Conservation (phyloP, 37 sponge, comb jelly and placozoan species). For the Cladorhizidae sp. region DNA sequence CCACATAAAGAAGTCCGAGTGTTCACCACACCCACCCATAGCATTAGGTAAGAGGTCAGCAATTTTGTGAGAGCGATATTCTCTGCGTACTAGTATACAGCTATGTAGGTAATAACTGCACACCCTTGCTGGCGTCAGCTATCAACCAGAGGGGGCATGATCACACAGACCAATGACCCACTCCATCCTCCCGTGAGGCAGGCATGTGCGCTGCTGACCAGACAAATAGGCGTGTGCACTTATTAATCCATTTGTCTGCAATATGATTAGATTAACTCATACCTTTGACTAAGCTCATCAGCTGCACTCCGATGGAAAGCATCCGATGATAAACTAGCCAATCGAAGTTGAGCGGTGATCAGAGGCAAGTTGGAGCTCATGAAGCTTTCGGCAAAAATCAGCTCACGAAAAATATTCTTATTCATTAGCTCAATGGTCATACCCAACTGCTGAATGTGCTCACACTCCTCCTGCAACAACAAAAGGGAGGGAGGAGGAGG, state of each 20-base stretch:
- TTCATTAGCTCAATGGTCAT: slow-evolving; percentile 85
- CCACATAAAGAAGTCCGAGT: too few species aligned
- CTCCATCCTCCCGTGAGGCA: too few species aligned
- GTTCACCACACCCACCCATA: too few species aligned
- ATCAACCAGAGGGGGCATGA: neutral
- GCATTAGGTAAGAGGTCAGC: too few species aligned
- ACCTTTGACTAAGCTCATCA: slow-evolving; percentile 66
- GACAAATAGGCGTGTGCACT: neutral
- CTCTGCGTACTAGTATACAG: too few species aligned
- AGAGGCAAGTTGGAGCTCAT: slow-evolving; percentile 84
- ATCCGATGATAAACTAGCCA: slow-evolving; percentile 74
- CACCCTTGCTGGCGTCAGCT: too few species aligned
- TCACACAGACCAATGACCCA: too few species aligned
- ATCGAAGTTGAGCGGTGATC: slow-evolving; percentile 76
- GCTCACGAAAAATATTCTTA: slow-evolving; percentile 87
- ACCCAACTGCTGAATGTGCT: slow-evolving; percentile 58
- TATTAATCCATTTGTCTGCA: too few species aligned
- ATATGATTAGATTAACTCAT: neutral
- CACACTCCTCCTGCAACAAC: slow-evolving; percentile 67
- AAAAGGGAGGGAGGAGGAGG: slow-evolving; percentile 9
- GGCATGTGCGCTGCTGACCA: neutral
- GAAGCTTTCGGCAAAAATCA: slow-evolving; percentile 86
- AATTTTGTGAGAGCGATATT: too few species aligned
- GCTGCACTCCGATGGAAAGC: slow-evolving; percentile 57
- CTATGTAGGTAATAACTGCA: too few species aligned